Percentiles rank a stretch among this genome's conserved stretches.
phyloP scores from a whole-genome alignment of 2,797 vertebrate species.

The Brotula barbata region DNA sequence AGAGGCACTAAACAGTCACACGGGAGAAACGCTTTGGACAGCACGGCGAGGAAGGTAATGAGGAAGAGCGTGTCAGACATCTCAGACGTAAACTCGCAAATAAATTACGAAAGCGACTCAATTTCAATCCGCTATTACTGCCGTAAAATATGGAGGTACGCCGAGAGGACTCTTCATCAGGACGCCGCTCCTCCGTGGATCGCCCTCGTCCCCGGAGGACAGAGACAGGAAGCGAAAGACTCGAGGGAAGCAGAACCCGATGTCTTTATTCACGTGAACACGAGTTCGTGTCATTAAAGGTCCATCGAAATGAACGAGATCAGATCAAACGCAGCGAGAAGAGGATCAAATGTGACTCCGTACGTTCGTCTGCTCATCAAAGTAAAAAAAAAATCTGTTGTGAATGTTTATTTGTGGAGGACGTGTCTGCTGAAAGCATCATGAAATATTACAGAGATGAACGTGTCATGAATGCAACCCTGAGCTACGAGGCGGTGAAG shows the following conservation, averaged over 20 bases:
- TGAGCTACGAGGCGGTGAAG: too few species aligned
- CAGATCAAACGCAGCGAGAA: too few species aligned
- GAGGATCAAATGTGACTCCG: too few species aligned
- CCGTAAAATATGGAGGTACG: conserved; percentile 4
- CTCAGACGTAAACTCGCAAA: neutral
- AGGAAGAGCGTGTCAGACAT: neutral
- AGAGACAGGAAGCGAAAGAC: conserved; percentile 1
- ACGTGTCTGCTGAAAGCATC: neutral
- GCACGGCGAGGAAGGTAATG: too few species aligned
- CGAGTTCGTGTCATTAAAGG: conserved; percentile 24
- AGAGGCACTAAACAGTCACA: neutral
- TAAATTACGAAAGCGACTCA: conserved; percentile 31
- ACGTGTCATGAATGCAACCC: neutral
- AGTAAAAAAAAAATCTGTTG: too few species aligned
- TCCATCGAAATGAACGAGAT: conserved; percentile 18
- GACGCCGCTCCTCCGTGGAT: conserved; percentile 13
- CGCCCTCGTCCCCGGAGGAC: conserved; percentile 4
- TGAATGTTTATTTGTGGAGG: too few species aligned
- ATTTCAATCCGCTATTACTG: conserved; percentile 17
- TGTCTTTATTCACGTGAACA: too few species aligned
- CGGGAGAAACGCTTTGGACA: too few species aligned
- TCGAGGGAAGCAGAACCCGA: too few species aligned
- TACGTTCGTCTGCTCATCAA: too few species aligned
- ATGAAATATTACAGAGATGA: neutral
- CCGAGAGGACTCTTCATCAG: conserved; percentile 22